Percentiles rank a stretch among this genome's conserved stretches.
Conservation (phyloP, 92 coral and sea anemone genomes). For the Parazoanthus atlanticus region DNA sequence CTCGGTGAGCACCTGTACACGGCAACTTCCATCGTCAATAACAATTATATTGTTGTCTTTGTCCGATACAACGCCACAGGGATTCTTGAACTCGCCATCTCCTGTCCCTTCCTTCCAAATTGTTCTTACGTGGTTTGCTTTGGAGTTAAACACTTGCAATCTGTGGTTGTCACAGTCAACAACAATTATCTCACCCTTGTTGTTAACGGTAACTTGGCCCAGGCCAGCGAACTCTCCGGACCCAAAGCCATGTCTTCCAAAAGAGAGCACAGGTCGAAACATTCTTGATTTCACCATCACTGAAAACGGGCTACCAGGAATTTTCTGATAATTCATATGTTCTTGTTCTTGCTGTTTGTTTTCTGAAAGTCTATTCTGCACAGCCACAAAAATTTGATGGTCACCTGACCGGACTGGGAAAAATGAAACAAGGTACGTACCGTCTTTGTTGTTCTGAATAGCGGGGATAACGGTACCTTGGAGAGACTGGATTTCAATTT, state of each 20-base stretch:
- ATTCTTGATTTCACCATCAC: slow-evolving; percentile 11
- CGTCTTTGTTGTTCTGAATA: no score
- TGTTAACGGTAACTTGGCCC: slow-evolving; percentile 39
- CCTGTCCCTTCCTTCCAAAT: slow-evolving; percentile 19
- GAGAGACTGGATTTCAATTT: no score
- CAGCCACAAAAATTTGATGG: no score
- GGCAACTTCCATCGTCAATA: neutral
- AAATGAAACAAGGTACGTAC: no score
- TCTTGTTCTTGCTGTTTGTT: no score
- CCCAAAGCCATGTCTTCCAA: slow-evolving; percentile 13
- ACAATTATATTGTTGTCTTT: neutral
- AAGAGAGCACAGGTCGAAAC: slow-evolving; percentile 17
- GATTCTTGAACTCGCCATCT: neutral
- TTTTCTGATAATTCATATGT: no score
- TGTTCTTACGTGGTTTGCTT: slow-evolving; percentile 2
- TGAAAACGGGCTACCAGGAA: neutral
- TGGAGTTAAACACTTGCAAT: slow-evolving; percentile 18
- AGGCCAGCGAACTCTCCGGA: slow-evolving; percentile 5
- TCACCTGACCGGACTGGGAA: no score
- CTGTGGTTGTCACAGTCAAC: slow-evolving; percentile 14
- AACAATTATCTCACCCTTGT: slow-evolving; percentile 36
- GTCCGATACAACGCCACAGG: slow-evolving; percentile 24
- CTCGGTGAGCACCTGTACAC: slow-evolving; percentile 1
- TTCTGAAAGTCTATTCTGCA: no score
- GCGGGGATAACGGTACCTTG: no score